These are phyloP conservation scores for Heterotilapia buettikoferi DNA, from an alignment of 2,113 vertebrate genomes.

Conservation along the genomic window DNA sequence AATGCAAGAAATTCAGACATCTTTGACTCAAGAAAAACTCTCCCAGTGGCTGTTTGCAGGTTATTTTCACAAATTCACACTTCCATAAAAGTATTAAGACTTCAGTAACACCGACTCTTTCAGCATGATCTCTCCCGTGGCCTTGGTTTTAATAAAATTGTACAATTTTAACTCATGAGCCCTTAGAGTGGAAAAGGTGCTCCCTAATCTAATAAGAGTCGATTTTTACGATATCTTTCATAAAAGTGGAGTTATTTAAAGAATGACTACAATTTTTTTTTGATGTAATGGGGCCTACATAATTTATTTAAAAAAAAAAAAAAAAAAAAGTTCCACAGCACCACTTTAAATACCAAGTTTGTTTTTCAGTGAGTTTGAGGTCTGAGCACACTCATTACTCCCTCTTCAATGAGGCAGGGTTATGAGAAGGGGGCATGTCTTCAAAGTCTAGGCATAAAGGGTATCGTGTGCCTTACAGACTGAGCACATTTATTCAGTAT, in stretches of 20 bases:
- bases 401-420: not conserved
- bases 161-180: not conserved
- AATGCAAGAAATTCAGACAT: not conserved
- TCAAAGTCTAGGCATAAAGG: not conserved
- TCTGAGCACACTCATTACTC: not conserved
- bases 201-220: not conserved
- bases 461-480: not conserved
- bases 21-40: not conserved
- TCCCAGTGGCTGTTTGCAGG: not conserved
- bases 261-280: not conserved
- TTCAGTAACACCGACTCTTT: not conserved
- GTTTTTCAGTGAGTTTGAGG: not conserved
- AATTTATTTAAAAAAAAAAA: fast-evolving
- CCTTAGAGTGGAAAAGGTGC: not conserved
- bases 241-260: not conserved
- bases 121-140: not conserved
- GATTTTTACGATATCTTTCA: not conserved
- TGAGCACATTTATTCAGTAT: not conserved
- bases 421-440: not conserved
- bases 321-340: not conserved
- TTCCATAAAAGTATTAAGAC: not conserved
- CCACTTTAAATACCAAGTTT: not conserved
- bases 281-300: too few species aligned
- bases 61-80: not conserved
- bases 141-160: not conserved